Conservation (phyloP, 2,113 vertebrate genomes). For the Tor tambroides region DNA sequence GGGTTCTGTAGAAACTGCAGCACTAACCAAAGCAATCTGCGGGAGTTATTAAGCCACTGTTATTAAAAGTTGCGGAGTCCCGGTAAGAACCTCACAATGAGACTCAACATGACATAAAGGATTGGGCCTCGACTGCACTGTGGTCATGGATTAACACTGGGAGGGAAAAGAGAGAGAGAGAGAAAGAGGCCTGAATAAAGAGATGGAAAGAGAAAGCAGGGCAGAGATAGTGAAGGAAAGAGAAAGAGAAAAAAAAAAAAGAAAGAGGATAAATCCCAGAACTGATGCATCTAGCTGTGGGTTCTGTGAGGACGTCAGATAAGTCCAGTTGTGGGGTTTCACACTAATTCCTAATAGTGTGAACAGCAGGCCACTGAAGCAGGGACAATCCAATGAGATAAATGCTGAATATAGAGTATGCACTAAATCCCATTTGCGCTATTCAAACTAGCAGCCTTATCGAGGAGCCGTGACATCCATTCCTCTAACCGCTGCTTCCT, state of each 20-base stretch:
- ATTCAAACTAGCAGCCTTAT: conserved; percentile 32
- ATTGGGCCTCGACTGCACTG: conserved; percentile 42
- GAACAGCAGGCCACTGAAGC: conserved; percentile 46
- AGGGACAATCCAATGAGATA: conserved; percentile 48
- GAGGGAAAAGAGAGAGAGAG: neutral
- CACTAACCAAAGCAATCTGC: conserved; percentile 69
- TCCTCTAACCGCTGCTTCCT: conserved; percentile 21
- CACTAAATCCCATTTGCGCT: conserved; percentile 49
- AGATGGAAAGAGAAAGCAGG: conserved; percentile 23
- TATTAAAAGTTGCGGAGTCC: conserved; percentile 75
- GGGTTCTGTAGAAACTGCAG: conserved; percentile 66
- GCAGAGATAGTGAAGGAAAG: conserved; percentile 14
- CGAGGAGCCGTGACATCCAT: conserved; percentile 14
- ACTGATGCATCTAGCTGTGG: conserved; percentile 61
- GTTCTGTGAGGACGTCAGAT: conserved; percentile 69
- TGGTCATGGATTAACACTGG: conserved; percentile 50
- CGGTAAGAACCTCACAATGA: conserved; percentile 68
- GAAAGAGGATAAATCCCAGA: conserved; percentile 51
- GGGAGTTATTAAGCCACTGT: conserved; percentile 73
- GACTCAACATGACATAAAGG: conserved; percentile 48
- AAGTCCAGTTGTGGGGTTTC: conserved; percentile 69
- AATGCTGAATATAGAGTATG: conserved; percentile 50
- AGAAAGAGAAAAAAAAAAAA: neutral
- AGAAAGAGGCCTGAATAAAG: neutral
- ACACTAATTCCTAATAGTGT: conserved; percentile 68